These are phyloP conservation scores for Trimorus sp. DNA, from an alignment of 2,888 invertebrate genomes.

Conservation along the genomic window DNA sequence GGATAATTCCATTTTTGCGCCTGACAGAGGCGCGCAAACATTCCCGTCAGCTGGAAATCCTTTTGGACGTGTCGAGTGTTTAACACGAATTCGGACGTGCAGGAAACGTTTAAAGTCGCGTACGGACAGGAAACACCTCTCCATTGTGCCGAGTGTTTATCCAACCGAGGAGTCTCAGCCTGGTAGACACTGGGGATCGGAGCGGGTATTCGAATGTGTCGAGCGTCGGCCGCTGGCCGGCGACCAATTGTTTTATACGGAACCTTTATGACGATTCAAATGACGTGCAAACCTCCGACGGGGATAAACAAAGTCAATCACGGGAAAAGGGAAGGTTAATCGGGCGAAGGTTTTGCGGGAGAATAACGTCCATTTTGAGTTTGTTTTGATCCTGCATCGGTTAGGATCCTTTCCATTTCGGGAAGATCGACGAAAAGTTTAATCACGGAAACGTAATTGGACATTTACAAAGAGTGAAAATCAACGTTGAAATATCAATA, in stretches of 20 bases:
- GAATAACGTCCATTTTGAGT: no score
- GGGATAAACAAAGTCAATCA: conserved; percentile 22
- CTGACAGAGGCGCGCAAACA: conserved; percentile 15
- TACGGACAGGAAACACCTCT: conserved; percentile 42
- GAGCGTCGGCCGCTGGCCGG: conserved; percentile 44
- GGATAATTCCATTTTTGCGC: not conserved
- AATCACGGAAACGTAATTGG: no score
- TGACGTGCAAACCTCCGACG: conserved; percentile 17
- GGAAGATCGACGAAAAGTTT: no score
- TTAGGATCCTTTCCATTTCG: no score
- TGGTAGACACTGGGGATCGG: conserved; percentile 45
- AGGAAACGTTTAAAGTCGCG: conserved; percentile 44
- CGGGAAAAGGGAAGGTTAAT: conserved; percentile 1
- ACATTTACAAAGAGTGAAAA: no score
- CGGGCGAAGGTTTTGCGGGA: not conserved
- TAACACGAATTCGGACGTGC: conserved; percentile 24
- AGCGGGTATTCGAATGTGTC: conserved; percentile 46
- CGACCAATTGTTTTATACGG: conserved; percentile 50
- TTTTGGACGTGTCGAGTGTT: conserved; percentile 14
- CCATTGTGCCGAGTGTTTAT: conserved; percentile 50
- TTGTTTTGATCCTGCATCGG: no score
- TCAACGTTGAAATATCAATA: no score
- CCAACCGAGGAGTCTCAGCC: conserved; percentile 44
- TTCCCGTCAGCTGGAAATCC: conserved; percentile 14
- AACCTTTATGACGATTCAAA: conserved; percentile 43